These are phyloP conservation scores for Chymomyza amoena DNA, from an alignment of 2,888 invertebrate genomes.

Conservation along the genomic window DNA sequence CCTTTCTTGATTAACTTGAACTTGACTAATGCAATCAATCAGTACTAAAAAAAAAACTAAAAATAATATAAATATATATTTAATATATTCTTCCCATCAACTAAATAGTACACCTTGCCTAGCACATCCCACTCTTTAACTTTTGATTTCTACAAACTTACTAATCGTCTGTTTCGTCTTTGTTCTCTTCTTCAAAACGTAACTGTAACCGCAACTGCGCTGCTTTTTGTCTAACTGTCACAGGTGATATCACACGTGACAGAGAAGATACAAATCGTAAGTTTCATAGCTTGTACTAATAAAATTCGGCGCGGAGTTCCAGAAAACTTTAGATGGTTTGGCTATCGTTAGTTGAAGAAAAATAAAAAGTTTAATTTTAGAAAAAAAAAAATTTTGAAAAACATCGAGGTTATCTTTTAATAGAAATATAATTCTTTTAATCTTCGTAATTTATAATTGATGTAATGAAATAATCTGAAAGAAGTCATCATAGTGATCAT, in stretches of 20 bases:
- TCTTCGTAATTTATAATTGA: no score
- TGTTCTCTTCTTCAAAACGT: slow-evolving; percentile 8
- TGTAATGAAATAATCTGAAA: no score
- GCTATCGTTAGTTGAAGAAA: background rate
- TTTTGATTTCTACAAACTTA: background rate
- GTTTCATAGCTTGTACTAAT: slow-evolving; percentile 74
- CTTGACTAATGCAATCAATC: slow-evolving; percentile 45
- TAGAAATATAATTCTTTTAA: no score
- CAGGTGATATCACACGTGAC: slow-evolving; percentile 88
- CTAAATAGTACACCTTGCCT: slow-evolving; percentile 36
- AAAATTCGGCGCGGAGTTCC: background rate
- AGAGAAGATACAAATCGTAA: slow-evolving; percentile 88
- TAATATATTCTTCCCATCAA: slow-evolving; percentile 34
- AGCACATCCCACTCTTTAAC: background rate
- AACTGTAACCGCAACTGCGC: slow-evolving; percentile 5
- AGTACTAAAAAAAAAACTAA: slow-evolving; percentile 2
- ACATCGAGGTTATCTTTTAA: no score
- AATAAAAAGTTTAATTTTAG: background rate
- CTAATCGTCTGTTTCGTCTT: slow-evolving; percentile 12
- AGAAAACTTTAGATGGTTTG: background rate
- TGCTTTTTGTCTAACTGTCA: slow-evolving; percentile 32
- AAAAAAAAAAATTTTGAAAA: background rate
- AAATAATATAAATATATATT: slow-evolving; percentile 23
- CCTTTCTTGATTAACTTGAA: slow-evolving; percentile 65
- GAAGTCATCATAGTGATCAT: no score